Conservation (phyloP, 2,797 vertebrate species). For the Mormyrus proboscirostris region DNA sequence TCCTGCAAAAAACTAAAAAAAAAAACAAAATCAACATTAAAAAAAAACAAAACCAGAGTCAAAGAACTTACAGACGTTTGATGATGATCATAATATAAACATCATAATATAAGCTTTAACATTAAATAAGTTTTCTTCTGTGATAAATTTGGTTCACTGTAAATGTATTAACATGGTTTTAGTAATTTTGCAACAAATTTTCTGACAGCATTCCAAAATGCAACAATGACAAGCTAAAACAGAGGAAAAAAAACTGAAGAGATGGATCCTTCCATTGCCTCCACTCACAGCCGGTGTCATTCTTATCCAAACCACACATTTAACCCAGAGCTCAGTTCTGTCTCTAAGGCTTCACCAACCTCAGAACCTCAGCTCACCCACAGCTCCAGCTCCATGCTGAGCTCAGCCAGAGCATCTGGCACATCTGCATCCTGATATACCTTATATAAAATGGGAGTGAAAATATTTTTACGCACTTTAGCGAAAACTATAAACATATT, state of each 20-base stretch:
- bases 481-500: background rate
- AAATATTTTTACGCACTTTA: background rate
- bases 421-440: conserved; percentile 18
- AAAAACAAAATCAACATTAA: background rate
- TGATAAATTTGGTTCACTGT: background rate
- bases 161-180: background rate
- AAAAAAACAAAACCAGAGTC: background rate
- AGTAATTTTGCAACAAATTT: background rate
- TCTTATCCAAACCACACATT: background rate
- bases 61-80: background rate
- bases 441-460: conserved; percentile 10
- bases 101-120: background rate
- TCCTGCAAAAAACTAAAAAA: background rate
- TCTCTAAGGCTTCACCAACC: background rate
- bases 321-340: background rate
- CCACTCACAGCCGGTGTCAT: background rate
- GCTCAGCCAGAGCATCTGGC: conserved; percentile 12
- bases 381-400: background rate
- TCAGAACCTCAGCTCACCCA: background rate
- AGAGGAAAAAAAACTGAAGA: background rate
- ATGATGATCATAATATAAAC: background rate
- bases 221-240: background rate
- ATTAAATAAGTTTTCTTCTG: background rate
- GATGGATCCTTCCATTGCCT: background rate
- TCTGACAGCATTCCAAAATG: no score